Conservation (phyloP, 2,113 vertebrate species). For the Neogobius melanostomus region DNA sequence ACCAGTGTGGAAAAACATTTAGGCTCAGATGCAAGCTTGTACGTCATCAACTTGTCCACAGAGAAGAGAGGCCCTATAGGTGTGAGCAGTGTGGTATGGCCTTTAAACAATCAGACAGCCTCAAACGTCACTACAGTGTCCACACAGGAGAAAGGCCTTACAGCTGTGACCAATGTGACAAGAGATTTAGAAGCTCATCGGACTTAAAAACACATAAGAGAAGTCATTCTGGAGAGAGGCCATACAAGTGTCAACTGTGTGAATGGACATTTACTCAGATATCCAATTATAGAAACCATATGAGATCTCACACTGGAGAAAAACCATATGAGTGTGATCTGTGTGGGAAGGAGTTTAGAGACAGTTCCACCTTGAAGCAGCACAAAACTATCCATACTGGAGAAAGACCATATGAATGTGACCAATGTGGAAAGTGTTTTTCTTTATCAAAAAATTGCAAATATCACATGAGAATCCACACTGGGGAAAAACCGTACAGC, state of each 20-base stretch:
- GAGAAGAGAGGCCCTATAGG: background rate
- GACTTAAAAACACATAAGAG: too few relatives aligned
- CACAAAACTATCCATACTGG: background rate
- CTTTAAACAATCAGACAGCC: background rate
- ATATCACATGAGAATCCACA: background rate
- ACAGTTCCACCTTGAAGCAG: too few relatives aligned
- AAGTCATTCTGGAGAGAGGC: too few relatives aligned
- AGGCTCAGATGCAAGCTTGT: background rate
- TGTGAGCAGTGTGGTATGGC: background rate
- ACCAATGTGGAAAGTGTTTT: background rate
- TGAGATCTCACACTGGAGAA: background rate
- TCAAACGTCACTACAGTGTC: background rate
- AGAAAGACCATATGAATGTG: background rate
- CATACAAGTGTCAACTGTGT: background rate
- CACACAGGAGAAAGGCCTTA: background rate
- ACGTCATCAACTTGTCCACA: background rate
- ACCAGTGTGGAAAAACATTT: background rate
- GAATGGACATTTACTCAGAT: background rate
- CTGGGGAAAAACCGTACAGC: background rate
- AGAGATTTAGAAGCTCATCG: background rate
- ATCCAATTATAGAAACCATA: background rate
- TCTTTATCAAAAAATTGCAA: background rate
- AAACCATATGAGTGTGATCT: too few relatives aligned
- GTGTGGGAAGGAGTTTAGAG: too few relatives aligned
- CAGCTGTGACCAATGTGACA: background rate